A percentile compares a stretch with the other conserved stretches of the same genome.
phyloP scores from a whole-genome alignment of 2,888 invertebrate genomes.

The Blera fallax region DNA sequence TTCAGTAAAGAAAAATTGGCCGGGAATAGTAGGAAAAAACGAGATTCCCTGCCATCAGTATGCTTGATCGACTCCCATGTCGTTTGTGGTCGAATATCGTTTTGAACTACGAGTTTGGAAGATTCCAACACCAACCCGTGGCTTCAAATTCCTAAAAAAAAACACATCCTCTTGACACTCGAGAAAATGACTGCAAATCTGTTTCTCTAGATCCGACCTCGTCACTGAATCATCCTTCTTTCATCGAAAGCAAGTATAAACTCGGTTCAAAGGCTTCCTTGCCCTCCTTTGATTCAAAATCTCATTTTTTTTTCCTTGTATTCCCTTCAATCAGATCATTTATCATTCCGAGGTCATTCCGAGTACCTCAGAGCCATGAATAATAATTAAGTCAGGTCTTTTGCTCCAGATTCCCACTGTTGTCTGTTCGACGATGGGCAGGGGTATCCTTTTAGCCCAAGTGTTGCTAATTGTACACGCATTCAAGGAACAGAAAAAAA shows the following conservation, averaged over 20 bases:
- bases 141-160: no score
- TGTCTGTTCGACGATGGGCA: constrained; percentile 4
- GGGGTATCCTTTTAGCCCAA: constrained; percentile 56
- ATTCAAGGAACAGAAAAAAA: not conserved
- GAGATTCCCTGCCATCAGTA: no score
- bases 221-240: constrained; percentile 1
- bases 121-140: no score
- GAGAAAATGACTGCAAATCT: not conserved
- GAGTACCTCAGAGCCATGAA: constrained; percentile 48
- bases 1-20: no score
- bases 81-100: no score
- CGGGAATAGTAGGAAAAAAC: no score
- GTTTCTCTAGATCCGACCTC: not conserved
- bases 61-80: no score
- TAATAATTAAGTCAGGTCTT: constrained; percentile 60
- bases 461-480: constrained; percentile 63
- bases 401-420: constrained; percentile 65
- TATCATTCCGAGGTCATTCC: constrained; percentile 62
- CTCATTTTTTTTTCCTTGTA: not conserved
- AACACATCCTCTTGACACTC: no score
- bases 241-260: constrained; percentile 1
- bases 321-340: constrained; percentile 52
- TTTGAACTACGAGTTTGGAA: no score
- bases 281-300: not conserved
- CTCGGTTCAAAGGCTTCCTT: constrained; percentile 2